phyloP scores from a whole-genome alignment of 2,797 vertebrate species.

The Sebastolobus alascanus region DNA sequence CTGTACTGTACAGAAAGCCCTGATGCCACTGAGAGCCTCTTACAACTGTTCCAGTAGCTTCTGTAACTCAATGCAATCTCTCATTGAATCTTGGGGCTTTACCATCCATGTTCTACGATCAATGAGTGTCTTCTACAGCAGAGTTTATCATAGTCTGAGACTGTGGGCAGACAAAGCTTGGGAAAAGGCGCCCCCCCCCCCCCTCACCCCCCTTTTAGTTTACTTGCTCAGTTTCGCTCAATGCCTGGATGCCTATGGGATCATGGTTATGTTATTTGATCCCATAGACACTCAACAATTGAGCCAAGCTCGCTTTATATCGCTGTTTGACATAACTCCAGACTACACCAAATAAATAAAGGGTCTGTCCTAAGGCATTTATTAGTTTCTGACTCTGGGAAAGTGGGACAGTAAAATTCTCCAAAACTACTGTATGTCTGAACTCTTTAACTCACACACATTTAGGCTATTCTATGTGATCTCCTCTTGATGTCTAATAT shows the following conservation, averaged over 20 bases:
- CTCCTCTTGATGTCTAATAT: neutral
- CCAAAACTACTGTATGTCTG: neutral
- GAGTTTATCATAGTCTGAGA: neutral
- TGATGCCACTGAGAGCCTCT: neutral
- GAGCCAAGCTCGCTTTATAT: neutral
- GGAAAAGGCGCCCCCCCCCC: too few relatives aligned
- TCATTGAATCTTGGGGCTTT: slow-evolving; percentile 20
- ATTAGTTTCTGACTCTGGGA: neutral
- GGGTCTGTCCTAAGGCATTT: neutral
- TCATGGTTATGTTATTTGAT: neutral
- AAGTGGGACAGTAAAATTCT: neutral
- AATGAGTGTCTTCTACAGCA: neutral
- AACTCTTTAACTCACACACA: neutral
- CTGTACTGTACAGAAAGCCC: neutral
- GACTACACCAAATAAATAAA: neutral
- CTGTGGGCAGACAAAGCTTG: neutral
- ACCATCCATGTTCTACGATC: slow-evolving; percentile 3
- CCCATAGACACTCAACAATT: neutral
- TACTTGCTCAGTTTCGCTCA: neutral
- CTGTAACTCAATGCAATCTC: slow-evolving; percentile 20
- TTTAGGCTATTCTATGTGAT: neutral
- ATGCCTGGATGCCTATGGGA: neutral
- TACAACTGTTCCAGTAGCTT: neutral
- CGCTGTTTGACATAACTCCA: neutral
- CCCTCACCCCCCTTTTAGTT: neutral